Conservation (phyloP, 2,113 vertebrate species). For the Protobothrops mucrosquamatus region DNA sequence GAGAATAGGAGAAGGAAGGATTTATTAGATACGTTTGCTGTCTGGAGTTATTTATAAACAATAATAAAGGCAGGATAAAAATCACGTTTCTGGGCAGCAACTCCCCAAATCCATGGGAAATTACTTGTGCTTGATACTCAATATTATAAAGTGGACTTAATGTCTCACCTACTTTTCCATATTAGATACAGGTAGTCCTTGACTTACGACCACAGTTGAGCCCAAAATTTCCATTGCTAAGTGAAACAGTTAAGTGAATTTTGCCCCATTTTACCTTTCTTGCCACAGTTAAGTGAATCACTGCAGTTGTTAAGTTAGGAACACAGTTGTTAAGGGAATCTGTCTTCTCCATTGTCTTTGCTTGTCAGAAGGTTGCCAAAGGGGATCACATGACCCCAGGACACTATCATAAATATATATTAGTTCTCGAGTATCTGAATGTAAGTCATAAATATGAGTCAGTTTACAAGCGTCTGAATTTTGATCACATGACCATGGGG, state of each 20-base stretch:
- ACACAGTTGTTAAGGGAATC: neutral
- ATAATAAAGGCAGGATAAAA: neutral
- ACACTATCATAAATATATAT: neutral
- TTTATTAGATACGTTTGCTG: neutral
- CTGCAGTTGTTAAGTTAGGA: neutral
- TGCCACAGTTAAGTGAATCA: neutral
- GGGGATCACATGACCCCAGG: neutral
- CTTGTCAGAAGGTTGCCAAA: neutral
- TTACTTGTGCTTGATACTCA: neutral
- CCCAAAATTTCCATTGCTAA: neutral
- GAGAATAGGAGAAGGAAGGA: neutral
- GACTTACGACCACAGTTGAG: neutral
- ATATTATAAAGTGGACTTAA: neutral
- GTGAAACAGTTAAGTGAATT: neutral
- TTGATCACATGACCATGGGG: neutral
- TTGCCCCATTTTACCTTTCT: neutral
- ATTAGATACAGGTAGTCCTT: neutral
- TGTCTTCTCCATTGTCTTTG: neutral
- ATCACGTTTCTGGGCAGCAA: neutral
- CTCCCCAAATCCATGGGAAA: neutral
- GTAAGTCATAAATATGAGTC: no score
- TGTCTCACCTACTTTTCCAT: neutral
- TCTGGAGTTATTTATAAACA: neutral
- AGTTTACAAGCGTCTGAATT: neutral
- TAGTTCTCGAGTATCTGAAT: neutral